Evolutionary conservation across 2,888 invertebrate genomes (phyloP).

Genomic region (Leptinotarsa juncta): DNA sequence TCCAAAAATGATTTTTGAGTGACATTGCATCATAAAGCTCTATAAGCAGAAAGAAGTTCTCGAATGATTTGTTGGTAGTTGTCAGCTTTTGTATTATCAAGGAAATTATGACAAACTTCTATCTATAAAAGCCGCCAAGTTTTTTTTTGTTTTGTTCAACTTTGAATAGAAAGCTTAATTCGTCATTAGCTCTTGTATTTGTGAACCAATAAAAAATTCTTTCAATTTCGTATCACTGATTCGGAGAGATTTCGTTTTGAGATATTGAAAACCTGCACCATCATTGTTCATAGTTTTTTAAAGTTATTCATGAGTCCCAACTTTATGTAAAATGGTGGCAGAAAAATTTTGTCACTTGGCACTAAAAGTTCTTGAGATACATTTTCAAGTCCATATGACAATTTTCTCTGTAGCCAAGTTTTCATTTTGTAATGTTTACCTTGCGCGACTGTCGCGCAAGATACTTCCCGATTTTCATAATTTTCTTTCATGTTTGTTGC

Average conservation of each 20-base stretch:
- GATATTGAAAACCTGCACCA: neutral
- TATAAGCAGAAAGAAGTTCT: constrained; percentile 6
- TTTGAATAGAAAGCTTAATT: neutral
- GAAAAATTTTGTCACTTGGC: constrained; percentile 5
- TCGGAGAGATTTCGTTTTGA: neutral
- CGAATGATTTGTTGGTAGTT: constrained; percentile 19
- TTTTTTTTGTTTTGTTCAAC: constrained; percentile 1
- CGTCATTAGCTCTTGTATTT: neutral
- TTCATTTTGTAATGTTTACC: neutral
- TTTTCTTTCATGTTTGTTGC: neutral
- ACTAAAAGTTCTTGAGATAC: neutral
- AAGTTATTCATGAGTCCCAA: neutral
- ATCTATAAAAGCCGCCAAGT: neutral
- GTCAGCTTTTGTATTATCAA: constrained; percentile 14
- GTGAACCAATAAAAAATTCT: neutral
- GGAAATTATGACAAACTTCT: constrained; percentile 9
- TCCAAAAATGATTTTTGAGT: constrained; percentile 32
- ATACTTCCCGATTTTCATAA: neutral
- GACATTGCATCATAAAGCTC: constrained; percentile 32
- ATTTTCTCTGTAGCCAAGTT: neutral
- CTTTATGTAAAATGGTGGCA: neutral
- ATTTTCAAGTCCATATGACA: neutral
- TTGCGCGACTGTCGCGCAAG: no score
- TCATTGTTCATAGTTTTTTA: neutral
- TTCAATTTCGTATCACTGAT: neutral